A percentile compares a stretch with the other conserved stretches of the same genome.
phyloP scores from a whole-genome alignment of 2,797 vertebrate species.

The Vultur gryphus region DNA sequence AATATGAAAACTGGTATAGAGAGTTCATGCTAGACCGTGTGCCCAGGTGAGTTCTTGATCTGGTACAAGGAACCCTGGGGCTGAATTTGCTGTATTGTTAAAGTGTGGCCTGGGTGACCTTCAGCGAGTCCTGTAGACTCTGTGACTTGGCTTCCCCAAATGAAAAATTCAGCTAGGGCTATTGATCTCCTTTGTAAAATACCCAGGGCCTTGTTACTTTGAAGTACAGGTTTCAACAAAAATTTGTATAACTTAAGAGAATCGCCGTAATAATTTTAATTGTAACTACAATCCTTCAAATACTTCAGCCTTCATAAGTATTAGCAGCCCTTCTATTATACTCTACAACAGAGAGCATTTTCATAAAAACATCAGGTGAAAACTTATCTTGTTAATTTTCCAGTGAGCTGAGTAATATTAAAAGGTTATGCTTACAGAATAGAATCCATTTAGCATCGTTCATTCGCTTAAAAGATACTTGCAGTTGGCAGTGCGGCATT shows the following conservation, averaged over 20 bases:
- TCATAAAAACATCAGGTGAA: background rate
- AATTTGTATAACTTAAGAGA: background rate
- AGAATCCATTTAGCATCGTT: fast-evolving
- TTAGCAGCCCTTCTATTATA: background rate
- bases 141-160: background rate
- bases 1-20: background rate
- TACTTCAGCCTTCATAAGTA: background rate
- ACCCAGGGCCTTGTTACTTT: background rate
- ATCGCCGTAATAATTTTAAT: background rate
- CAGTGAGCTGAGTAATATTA: background rate
- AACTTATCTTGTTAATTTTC: background rate
- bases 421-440: background rate
- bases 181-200: background rate
- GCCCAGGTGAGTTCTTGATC: background rate
- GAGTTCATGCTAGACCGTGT: background rate
- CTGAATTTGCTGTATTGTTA: background rate
- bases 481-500: background rate
- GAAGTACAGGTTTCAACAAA: background rate
- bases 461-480: background rate
- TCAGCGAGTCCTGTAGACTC: background rate
- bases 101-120: background rate
- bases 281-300: background rate
- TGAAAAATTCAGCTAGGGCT: background rate
- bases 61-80: background rate
- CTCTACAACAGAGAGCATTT: background rate